Percentiles rank a stretch among this genome's conserved stretches.
phyloP scores from a whole-genome alignment of 2,888 invertebrate species.

The Fissipunctia ypsillon region DNA sequence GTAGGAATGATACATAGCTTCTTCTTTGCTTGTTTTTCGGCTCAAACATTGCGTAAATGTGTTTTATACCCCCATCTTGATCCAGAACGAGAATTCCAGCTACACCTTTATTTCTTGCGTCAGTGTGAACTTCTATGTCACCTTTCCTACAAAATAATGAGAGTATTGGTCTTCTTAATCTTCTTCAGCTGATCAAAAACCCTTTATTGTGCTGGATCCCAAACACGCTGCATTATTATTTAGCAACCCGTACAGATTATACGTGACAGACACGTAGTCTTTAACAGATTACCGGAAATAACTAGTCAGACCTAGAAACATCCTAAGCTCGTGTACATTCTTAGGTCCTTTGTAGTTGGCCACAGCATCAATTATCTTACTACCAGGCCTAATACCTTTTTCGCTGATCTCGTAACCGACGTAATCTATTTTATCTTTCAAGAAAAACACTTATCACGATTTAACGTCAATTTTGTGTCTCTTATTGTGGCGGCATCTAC shows the following conservation, averaged over 20 bases:
- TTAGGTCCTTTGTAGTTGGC: too few relatives aligned
- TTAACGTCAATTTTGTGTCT: too few relatives aligned
- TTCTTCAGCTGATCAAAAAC: constrained; percentile 4
- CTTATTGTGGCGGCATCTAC: too few relatives aligned
- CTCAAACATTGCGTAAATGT: neutral
- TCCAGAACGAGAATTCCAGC: neutral
- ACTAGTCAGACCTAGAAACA: too few relatives aligned
- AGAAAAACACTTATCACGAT: too few relatives aligned
- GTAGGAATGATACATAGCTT: constrained; percentile 5
- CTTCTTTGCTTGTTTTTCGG: constrained; percentile 3
- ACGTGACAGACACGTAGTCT: neutral
- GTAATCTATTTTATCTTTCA: too few relatives aligned
- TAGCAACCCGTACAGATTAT: constrained; percentile 8
- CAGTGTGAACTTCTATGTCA: too few relatives aligned
- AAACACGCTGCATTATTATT: constrained; percentile 7
- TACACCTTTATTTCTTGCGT: constrained; percentile 9
- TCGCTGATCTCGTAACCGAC: too few relatives aligned
- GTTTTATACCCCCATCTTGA: neutral
- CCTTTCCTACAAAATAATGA: constrained; percentile 11
- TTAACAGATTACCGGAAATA: too few relatives aligned
- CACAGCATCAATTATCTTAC: too few relatives aligned
- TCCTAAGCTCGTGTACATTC: too few relatives aligned
- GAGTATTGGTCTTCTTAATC: constrained; percentile 1
- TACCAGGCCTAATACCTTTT: too few relatives aligned
- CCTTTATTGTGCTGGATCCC: constrained; percentile 4